A percentile compares a stretch with the other conserved stretches of the same genome.
Evolutionary conservation across 2,113 vertebrate species (phyloP).

Genomic region (Accipiter virgatus): DNA sequence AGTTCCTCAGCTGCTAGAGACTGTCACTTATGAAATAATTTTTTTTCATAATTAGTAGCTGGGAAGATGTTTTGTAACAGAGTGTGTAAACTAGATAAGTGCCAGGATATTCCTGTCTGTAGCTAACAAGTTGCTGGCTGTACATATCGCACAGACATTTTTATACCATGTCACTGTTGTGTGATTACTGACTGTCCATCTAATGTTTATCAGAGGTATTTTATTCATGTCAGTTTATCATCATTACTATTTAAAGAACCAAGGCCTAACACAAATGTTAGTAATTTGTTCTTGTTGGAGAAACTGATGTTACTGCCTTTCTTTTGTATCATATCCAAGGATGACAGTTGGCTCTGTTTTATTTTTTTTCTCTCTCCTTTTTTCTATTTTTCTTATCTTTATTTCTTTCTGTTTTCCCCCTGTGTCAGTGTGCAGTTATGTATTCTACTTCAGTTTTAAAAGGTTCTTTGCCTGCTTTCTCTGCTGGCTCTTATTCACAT

Average conservation of each 20-base stretch:
- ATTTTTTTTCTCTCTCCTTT: not conserved
- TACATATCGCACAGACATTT: not conserved
- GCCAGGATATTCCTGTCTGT: not conserved
- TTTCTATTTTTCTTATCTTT: not conserved
- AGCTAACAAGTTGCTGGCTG: not conserved
- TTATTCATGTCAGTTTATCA: not conserved
- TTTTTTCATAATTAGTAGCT: not conserved
- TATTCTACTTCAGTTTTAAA: not conserved
- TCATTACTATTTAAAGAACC: not conserved
- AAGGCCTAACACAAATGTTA: not conserved
- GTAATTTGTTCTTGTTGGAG: not conserved
- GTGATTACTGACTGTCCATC: not conserved
- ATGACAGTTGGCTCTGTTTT: not conserved
- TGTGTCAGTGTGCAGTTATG: not conserved
- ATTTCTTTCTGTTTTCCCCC: not conserved
- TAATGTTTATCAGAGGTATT: fast-evolving
- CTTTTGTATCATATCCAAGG: not conserved
- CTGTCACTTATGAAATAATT: not conserved
- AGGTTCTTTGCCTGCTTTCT: not conserved
- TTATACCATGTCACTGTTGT: not conserved
- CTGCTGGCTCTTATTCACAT: not conserved
- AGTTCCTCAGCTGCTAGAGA: not conserved
- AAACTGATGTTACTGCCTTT: not conserved
- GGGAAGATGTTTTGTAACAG: not conserved
- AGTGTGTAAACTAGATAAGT: not conserved